These are phyloP conservation scores for Vidua macroura DNA, from an alignment of 2,113 vertebrate species.

Conservation along the genomic window DNA sequence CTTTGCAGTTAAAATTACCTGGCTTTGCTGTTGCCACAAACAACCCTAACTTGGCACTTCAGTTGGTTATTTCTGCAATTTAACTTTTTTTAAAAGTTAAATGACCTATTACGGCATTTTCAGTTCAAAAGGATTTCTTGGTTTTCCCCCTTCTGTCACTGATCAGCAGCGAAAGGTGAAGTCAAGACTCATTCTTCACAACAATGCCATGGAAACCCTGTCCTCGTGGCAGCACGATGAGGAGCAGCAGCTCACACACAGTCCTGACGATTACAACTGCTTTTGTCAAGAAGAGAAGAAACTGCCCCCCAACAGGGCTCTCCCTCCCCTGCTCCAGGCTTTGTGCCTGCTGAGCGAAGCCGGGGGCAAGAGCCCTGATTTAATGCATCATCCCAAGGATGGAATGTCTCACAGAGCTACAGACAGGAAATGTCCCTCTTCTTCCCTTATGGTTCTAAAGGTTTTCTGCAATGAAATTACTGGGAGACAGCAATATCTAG, in stretches of 20 bases:
- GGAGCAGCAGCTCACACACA: background rate
- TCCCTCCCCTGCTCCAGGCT: background rate
- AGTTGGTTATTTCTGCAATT: background rate
- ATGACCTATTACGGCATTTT: background rate
- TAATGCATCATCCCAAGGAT: background rate
- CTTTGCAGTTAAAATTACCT: background rate
- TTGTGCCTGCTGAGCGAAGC: background rate
- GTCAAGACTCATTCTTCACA: background rate
- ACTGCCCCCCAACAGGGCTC: background rate
- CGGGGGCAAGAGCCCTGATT: background rate
- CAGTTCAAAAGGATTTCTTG: background rate
- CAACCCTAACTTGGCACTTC: background rate
- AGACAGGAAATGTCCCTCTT: background rate
- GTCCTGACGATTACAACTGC: background rate
- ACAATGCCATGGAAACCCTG: background rate
- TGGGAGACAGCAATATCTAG: slow-evolving; percentile 18
- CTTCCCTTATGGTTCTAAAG: background rate
- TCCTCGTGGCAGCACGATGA: background rate
- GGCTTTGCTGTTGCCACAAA: background rate
- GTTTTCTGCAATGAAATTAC: slow-evolving; percentile 17
- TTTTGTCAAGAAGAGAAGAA: background rate
- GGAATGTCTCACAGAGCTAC: background rate
- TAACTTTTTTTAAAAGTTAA: background rate
- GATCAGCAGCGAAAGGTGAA: background rate
- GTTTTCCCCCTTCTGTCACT: background rate